These are phyloP conservation scores for Miniopterus natalensis DNA, from an alignment of 2,113 vertebrate genomes.

Conservation along the genomic window DNA sequence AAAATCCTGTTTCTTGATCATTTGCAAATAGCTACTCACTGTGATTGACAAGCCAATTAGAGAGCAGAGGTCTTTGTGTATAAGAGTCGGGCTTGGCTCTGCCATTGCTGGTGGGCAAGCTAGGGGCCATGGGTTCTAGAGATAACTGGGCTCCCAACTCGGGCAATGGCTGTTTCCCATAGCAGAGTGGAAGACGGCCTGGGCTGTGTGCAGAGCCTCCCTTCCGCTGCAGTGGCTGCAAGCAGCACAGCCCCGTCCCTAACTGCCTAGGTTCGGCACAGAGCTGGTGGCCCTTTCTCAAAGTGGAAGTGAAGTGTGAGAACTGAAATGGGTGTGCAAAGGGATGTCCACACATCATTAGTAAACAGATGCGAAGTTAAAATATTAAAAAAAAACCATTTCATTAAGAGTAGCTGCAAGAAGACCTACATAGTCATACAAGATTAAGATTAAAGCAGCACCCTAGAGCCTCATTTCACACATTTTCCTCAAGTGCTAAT, in stretches of 20 bases:
- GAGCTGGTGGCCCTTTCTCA: neutral
- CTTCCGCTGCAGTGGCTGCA: fast-evolving
- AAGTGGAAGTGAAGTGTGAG: neutral
- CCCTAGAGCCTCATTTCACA: neutral
- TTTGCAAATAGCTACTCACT: neutral
- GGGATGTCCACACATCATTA: too few relatives aligned
- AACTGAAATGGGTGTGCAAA: neutral
- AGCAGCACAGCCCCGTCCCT: fast-evolving
- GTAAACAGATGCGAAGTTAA: neutral
- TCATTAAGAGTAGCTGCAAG: neutral
- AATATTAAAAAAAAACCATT: neutral
- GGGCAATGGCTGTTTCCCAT: neutral
- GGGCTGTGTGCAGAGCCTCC: neutral
- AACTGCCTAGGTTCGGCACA: fast-evolving
- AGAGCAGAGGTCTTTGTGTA: neutral
- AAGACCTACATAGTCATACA: neutral
- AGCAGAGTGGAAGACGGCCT: neutral
- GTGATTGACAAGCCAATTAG: neutral
- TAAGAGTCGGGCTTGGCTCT: neutral
- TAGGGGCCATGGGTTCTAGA: neutral
- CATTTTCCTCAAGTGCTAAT: neutral
- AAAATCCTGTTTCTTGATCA: neutral
- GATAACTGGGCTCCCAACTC: neutral
- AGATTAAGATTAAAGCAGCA: neutral
- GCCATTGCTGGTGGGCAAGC: neutral